Conservation (phyloP, 2,113 vertebrate genomes). For the Aramus guarauna region DNA sequence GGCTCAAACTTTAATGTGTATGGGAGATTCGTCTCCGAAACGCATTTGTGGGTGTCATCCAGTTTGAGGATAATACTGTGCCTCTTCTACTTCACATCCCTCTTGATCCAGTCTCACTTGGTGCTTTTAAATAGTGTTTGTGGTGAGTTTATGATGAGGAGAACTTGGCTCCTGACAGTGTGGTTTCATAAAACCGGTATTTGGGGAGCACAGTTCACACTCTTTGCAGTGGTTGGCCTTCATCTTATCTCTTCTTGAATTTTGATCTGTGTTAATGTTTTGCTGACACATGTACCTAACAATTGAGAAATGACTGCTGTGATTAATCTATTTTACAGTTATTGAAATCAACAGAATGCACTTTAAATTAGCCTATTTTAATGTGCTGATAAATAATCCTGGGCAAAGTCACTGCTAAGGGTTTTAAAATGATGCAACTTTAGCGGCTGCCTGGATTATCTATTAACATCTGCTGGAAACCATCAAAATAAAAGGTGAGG, state of each 20-base stretch:
- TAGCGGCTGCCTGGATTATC: neutral
- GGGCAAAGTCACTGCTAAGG: neutral
- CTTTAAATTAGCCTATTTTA: neutral
- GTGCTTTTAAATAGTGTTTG: neutral
- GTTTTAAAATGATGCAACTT: neutral
- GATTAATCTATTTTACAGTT: neutral
- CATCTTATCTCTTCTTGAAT: neutral
- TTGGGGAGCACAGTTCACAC: neutral
- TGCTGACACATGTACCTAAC: neutral
- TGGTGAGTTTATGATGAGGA: neutral
- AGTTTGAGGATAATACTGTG: neutral
- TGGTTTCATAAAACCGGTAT: neutral
- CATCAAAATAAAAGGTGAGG: neutral
- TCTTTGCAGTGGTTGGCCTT: neutral
- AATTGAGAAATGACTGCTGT: neutral
- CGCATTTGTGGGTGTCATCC: fast-evolving
- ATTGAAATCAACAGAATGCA: neutral
- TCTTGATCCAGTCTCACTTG: neutral
- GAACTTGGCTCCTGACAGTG: neutral
- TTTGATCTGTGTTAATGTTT: neutral
- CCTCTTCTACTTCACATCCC: neutral
- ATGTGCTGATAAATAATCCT: neutral
- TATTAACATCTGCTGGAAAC: neutral
- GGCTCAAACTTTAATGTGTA: neutral
- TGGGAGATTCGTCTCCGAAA: neutral